Percentiles rank a stretch among this genome's conserved stretches.
These are phyloP conservation scores for Muricea muricata DNA, from an alignment of 92 coral and sea anemone species.

Conservation along the genomic window DNA sequence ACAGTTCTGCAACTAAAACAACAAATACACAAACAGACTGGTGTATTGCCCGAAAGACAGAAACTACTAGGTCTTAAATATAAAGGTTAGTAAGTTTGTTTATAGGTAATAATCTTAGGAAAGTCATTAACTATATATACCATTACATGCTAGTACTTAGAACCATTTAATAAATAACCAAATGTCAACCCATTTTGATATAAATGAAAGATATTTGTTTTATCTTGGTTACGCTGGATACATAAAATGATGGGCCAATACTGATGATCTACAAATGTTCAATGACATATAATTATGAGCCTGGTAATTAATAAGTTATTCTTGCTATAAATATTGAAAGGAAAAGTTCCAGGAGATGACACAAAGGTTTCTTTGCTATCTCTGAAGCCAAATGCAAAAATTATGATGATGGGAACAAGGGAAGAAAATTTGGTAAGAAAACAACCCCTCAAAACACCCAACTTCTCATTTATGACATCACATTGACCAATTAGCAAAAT, in stretches of 20 bases:
- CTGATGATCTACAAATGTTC: no score
- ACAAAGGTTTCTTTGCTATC: conserved; percentile 73
- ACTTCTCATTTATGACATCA: no score
- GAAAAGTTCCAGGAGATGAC: conserved; percentile 85
- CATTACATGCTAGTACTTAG: no score
- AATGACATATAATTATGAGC: no score
- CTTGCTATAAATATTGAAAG: conserved; percentile 36
- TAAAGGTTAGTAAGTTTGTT: conserved; percentile 70
- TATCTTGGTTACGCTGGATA: no score
- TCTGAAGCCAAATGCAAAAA: conserved; percentile 82
- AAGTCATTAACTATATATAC: no score
- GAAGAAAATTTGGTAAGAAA: conserved; percentile 88
- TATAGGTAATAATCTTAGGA: background rate
- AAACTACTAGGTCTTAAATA: conserved; percentile 86
- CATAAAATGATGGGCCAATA: no score
- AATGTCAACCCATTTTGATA: no score
- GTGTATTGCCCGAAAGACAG: conserved; percentile 92
- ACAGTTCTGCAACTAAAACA: conserved; percentile 78
- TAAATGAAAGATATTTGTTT: no score
- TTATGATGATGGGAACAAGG: conserved; percentile 99
- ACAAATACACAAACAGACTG: conserved; percentile 80
- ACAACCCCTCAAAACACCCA: background rate
- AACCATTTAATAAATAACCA: no score
- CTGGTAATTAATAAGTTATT: no score
- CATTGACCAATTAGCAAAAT: no score